Evolutionary conservation across 2,113 vertebrate genomes (phyloP), one percentile per base, ranked within the genome.

Genomic region (Spea bombifrons): DNA sequence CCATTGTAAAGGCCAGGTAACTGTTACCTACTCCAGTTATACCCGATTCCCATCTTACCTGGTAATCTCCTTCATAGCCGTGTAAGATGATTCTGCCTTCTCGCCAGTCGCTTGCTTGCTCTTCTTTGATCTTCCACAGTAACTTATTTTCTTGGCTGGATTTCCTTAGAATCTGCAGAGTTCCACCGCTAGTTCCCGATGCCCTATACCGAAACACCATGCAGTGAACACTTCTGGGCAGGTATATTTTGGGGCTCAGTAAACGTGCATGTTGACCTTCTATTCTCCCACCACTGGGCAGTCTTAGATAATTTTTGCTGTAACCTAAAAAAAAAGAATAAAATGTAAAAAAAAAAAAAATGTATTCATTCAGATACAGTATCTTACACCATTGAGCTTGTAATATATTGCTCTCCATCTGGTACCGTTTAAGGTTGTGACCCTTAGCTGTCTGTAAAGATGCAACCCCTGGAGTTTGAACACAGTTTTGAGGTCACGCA

Each of bases 81-180:
- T 96, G 95, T 84, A 99, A 86, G 85, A 97, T 93, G 88, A 96
- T 95, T 66, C 95, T 92, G 3, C 97, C 97, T 80, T 98, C 95
- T 73, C 88, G 94, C 97, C 97, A 99, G 81, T 94, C 91, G n/a
- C 90, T 84, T 1, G 94, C 96, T 83, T 96, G 96, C 86, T 98
- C 96, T 71, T 96, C 94, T 0, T 87, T 88, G 8, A 98, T 88
- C 50, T 90, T 87, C 97, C 97, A 99, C 15, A 99, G 91, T 1
- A 91, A 88, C 5, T 95, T 95, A 87, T 93, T 95, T 73, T 96
- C 96, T 82, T 94, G 95, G 79, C 90, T 92, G 6, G 88, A 93
- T 84, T 97, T 94, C 73, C 90, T 89, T 79, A 95, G 88, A 75
- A 99, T 94, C 83, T 93, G 92, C 81, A 99, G 91, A 67, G 89